Evolutionary conservation across 1,140 invertebrate species (phyloP).

Genomic region (Saxidomus purpurata): DNA sequence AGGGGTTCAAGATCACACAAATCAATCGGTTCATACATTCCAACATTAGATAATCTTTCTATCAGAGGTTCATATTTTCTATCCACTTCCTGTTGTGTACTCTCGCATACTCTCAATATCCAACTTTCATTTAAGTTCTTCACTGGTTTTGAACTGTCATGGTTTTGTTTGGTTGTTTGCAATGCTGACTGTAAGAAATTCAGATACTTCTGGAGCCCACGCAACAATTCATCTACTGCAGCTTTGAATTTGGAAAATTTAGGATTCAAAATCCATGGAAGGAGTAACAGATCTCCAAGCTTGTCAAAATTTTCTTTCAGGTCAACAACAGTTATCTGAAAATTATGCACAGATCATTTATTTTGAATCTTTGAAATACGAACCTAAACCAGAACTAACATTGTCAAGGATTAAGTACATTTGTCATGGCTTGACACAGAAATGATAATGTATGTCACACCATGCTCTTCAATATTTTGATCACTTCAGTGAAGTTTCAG

Average conservation of each 20-base stretch:
- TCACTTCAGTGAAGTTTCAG: too few species aligned
- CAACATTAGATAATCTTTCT: neutral
- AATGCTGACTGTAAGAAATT: constrained; percentile 7
- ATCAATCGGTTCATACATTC: constrained; percentile 32
- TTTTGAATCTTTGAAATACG: neutral
- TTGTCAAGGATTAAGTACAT: too few species aligned
- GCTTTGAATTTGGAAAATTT: constrained; percentile 25
- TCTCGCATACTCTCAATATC: constrained; percentile 8
- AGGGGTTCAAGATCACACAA: constrained; percentile 12
- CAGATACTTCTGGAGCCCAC: constrained; percentile 4
- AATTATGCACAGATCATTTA: constrained; percentile 7
- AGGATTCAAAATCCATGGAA: constrained; percentile 34
- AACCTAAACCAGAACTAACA: too few species aligned
- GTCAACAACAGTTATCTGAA: constrained; percentile 10
- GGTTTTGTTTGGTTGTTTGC: neutral
- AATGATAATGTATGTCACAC: too few species aligned
- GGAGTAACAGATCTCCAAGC: constrained; percentile 17
- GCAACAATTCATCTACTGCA: neutral
- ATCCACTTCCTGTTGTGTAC: constrained; percentile 4
- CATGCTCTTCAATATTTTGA: too few species aligned
- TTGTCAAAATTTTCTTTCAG: constrained; percentile 25
- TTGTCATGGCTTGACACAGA: too few species aligned
- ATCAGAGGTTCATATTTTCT: constrained; percentile 6
- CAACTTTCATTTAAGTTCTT: constrained; percentile 40
- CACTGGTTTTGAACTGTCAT: constrained; percentile 10